Conservation (phyloP, 2,113 vertebrate genomes). For the Urocynchramus pylzowi region DNA sequence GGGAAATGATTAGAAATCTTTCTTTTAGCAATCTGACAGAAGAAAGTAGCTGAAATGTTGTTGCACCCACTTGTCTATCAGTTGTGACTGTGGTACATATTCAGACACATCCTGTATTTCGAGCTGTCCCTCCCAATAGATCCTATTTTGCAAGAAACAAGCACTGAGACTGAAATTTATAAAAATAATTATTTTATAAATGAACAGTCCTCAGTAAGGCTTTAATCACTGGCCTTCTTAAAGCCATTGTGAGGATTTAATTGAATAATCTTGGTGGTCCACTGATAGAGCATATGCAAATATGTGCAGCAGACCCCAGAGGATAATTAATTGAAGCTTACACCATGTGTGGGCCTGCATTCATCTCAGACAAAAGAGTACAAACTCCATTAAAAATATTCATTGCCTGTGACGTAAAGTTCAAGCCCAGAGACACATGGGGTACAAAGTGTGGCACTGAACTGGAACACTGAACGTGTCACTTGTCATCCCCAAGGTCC, state of each 20-base stretch:
- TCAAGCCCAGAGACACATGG: not conserved
- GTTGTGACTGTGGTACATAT: not conserved
- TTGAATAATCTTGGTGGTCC: conserved; percentile 27
- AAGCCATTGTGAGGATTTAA: conserved; percentile 1
- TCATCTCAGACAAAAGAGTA: conserved; percentile 39
- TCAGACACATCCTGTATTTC: not conserved
- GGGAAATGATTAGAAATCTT: not conserved
- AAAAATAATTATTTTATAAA: not conserved
- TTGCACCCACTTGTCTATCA: not conserved
- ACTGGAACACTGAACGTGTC: not conserved
- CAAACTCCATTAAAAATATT: conserved; percentile 12
- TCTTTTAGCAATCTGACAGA: not conserved
- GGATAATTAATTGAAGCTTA: conserved; percentile 5
- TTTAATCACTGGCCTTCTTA: not conserved
- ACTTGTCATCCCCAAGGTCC: not conserved
- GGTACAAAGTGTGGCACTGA: not conserved
- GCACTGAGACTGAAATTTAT: not conserved
- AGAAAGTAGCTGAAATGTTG: not conserved
- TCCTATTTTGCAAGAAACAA: not conserved
- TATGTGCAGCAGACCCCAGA: not conserved
- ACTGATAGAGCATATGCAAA: not conserved
- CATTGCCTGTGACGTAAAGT: not conserved
- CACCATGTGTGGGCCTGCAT: conserved; percentile 34
- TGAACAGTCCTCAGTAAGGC: not conserved
- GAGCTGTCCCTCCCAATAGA: not conserved